Base-by-base conservation (phyloP, 2,888 invertebrate species). In the Tenthredo distinguenda region DNA sequence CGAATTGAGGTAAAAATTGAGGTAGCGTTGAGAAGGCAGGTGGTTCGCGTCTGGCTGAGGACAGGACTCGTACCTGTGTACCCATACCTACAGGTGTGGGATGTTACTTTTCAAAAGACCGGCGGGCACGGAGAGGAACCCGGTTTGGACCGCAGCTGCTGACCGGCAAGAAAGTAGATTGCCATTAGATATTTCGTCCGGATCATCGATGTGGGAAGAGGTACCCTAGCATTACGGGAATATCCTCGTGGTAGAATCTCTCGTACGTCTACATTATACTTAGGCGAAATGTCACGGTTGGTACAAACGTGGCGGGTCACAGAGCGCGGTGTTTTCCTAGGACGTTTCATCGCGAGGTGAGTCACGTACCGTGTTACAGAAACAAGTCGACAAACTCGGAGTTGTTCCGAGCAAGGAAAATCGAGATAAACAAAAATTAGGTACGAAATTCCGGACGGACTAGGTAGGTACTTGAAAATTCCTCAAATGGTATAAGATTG, bases 1-100 rank as follows among this genome's bases (percentile, higher is more conserved):
- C 76, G 68, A 85, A 86, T 82, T 40, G 62, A 55, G 77, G 50
- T 31, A 37, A n/a, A 43, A 74, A 74, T 74, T 74, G 40, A 43
- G 40, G 72, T 43, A 74, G 43, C 21, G 40, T 43, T 12, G 21
- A 37, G 72, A 21, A n/a, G 40, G 40, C 43, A 43, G 40, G 40
- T 40, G 43, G n/a, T 15, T 40, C 43, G 4, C 21, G 72, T 74
- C 37, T 43, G 7, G 9, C 43, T 9, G 40, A 43, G 43, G 40
- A 55, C 77, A n/a, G 5, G n/a, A 12, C n/a, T 62, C 12, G 15
- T 81, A 58, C 81, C 81, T 62, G 34, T 34, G 21, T 18, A 77
- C 77, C 26, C 10, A 50, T 15, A 26, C 43, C 40, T 43, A 50
- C 47, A 77, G 50, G 77, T 77, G 55, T 50, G 31, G 62, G 55